These are phyloP conservation scores for Vultur gryphus DNA, from an alignment of 2,797 vertebrate species.

Conservation along the genomic window DNA sequence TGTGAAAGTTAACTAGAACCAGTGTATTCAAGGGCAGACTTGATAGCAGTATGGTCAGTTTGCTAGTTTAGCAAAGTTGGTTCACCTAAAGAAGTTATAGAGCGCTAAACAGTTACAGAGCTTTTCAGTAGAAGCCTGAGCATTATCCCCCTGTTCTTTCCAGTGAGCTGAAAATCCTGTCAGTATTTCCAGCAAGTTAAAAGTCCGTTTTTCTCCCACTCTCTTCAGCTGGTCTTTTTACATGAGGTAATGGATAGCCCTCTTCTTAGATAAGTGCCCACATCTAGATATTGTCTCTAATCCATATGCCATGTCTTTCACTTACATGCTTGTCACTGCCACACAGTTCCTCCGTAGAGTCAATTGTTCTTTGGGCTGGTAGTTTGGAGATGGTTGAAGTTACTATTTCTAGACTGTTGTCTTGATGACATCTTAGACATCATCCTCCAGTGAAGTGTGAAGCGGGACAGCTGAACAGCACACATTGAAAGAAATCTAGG, in stretches of 20 bases:
- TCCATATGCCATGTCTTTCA: background rate
- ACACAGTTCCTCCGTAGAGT: accelerated
- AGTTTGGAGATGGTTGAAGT: background rate
- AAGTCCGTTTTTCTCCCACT: background rate
- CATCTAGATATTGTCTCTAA: background rate
- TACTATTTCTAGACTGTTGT: background rate
- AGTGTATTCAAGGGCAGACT: background rate
- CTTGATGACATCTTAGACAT: background rate
- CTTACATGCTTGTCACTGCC: background rate
- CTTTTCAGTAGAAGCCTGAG: background rate
- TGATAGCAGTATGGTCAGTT: background rate
- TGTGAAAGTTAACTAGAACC: background rate
- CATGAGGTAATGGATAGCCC: background rate
- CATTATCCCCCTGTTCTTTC: background rate
- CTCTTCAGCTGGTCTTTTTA: background rate
- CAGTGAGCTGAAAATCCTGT: background rate
- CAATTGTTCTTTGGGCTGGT: background rate
- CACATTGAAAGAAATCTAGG: background rate
- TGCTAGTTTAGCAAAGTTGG: background rate
- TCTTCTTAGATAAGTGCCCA: background rate
- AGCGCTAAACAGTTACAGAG: background rate
- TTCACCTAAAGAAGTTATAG: background rate
- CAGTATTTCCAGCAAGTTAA: background rate
- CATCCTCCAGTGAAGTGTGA: background rate
- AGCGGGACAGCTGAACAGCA: background rate